Evolutionary conservation across 2,797 vertebrate genomes (phyloP).

Genomic region (Chelon labrosus): DNA sequence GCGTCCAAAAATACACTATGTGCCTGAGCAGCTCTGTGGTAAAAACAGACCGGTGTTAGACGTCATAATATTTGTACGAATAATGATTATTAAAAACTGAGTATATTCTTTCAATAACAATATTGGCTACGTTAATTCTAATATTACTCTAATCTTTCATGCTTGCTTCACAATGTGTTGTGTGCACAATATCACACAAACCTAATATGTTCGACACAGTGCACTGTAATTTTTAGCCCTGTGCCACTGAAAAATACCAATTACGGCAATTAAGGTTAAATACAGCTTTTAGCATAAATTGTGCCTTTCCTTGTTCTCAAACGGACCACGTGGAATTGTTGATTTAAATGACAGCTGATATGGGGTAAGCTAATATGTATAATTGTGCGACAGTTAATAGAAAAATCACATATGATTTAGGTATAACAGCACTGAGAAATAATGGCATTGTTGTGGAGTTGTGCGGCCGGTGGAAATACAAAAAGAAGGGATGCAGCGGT

Average conservation of each 20-base stretch:
- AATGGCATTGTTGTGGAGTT: slow-evolving; percentile 67
- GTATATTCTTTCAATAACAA: slow-evolving; percentile 22
- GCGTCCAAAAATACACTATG: neutral
- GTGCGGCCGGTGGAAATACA: slow-evolving; percentile 42
- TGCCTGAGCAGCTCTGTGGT: neutral
- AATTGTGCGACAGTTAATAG: slow-evolving; percentile 63
- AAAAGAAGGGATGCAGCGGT: slow-evolving; percentile 20
- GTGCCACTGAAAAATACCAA: slow-evolving; percentile 76
- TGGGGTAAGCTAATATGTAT: slow-evolving; percentile 58
- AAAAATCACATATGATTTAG: slow-evolving; percentile 68
- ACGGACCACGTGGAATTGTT: slow-evolving; percentile 64
- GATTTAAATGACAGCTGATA: slow-evolving; percentile 66
- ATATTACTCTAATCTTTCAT: slow-evolving; percentile 38
- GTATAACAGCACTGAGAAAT: slow-evolving; percentile 55
- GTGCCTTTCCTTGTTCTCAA: slow-evolving; percentile 68
- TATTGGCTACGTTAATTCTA: slow-evolving; percentile 17
- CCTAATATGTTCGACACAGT: slow-evolving; percentile 69
- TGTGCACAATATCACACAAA: slow-evolving; percentile 56
- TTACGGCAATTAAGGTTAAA: slow-evolving; percentile 82
- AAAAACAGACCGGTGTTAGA: neutral
- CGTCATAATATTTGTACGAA: slow-evolving; percentile 27
- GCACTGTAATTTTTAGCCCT: slow-evolving; percentile 70
- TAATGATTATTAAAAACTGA: slow-evolving; percentile 2
- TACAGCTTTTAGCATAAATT: slow-evolving; percentile 77
- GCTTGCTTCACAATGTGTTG: slow-evolving; percentile 48